phyloP scores from a whole-genome alignment of 2,888 invertebrate genomes.

The Digitonthophagus gazella region DNA sequence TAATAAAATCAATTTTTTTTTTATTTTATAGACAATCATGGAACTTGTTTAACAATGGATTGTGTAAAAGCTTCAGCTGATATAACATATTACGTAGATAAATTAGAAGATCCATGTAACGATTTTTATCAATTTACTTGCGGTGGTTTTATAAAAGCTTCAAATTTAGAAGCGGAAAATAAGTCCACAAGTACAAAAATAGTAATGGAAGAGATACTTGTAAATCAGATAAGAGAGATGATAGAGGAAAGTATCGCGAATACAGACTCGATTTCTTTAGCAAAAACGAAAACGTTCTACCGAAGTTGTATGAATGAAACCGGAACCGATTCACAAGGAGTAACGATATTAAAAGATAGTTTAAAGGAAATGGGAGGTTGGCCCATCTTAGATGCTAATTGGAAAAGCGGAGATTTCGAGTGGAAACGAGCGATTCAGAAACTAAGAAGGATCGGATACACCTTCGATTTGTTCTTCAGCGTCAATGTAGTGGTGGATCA shows the following conservation, averaged over 20 bases:
- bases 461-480: constrained; percentile 44
- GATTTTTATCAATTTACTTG: constrained; percentile 38
- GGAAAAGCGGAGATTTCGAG: constrained; percentile 49
- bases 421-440: constrained; percentile 44
- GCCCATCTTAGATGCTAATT: constrained; percentile 55
- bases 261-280: constrained; percentile 32
- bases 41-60: constrained; percentile 32
- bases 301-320: constrained; percentile 45
- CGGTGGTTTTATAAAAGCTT: constrained; percentile 33
- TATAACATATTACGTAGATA: constrained; percentile 34
- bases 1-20: not conserved
- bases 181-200: constrained; percentile 26
- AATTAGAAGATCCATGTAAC: constrained; percentile 32
- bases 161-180: constrained; percentile 24
- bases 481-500: constrained; percentile 29
- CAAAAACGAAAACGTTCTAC: constrained; percentile 35
- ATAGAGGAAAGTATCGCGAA: constrained; percentile 32
- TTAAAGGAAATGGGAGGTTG: constrained; percentile 58
- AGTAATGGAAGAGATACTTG: constrained; percentile 27
- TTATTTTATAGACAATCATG: constrained; percentile 28
- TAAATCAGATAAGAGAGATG: constrained; percentile 34
- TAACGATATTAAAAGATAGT: constrained; percentile 41
- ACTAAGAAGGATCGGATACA: constrained; percentile 43
- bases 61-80: constrained; percentile 36
- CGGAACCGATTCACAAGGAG: constrained; percentile 41